Evolutionary conservation across 2,888 invertebrate species (phyloP).

Genomic region (Meta bourneti): DNA sequence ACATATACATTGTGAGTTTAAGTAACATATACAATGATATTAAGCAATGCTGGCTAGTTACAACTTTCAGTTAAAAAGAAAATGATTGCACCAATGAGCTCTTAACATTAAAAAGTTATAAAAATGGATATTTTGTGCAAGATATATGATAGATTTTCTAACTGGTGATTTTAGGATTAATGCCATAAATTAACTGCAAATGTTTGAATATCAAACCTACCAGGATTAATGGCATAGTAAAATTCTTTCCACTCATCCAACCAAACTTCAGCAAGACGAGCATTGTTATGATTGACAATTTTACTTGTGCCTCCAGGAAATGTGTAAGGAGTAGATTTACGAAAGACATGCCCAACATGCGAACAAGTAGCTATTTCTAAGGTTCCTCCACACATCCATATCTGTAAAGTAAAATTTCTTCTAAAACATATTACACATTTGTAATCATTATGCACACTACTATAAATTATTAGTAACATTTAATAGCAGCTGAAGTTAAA

Average conservation of each 20-base stretch:
- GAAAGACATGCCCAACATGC: slow-evolving; percentile 96
- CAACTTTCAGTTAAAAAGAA: too few species aligned
- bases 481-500: not conserved
- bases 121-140: too few species aligned
- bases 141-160: too few species aligned
- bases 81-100: too few species aligned
- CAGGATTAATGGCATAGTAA: slow-evolving; percentile 99
- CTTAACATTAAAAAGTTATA: too few species aligned
- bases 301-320: slow-evolving; percentile 98
- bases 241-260: slow-evolving; percentile 99
- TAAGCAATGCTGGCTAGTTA: too few species aligned
- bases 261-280: slow-evolving; percentile 99
- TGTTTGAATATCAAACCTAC: slow-evolving; percentile 82
- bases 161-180: too few species aligned
- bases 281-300: slow-evolving; percentile 98
- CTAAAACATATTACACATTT: not conserved
- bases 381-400: slow-evolving; percentile 98
- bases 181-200: not conserved
- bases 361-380: slow-evolving; percentile 96
- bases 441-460: not conserved
- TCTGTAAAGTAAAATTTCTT: slow-evolving; percentile 83
- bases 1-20: too few species aligned
- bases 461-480: not conserved
- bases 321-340: slow-evolving; percentile 98
- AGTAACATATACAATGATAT: too few species aligned